Conservation (phyloP, 2,888 invertebrate species). For the Agriotes lineatus region DNA sequence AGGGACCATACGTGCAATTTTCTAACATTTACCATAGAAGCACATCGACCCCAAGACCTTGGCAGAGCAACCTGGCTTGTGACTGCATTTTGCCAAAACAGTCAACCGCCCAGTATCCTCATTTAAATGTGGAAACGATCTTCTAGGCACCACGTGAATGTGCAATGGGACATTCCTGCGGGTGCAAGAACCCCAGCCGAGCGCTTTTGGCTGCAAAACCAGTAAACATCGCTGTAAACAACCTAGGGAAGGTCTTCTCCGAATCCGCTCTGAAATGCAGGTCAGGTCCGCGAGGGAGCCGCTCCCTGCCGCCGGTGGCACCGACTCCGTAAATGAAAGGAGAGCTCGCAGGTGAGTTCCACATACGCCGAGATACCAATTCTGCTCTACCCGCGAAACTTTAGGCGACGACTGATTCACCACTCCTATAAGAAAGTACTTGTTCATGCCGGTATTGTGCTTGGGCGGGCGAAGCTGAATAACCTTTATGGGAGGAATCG, state of each 20-base stretch:
- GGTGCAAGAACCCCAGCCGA: conserved; percentile 12
- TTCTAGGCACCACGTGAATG: not conserved
- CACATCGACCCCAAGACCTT: too few species aligned
- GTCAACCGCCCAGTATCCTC: not conserved
- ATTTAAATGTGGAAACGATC: not conserved
- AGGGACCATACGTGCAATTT: too few species aligned
- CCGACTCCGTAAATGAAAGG: conserved; percentile 41
- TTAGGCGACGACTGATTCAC: not conserved
- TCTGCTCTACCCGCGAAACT: not conserved
- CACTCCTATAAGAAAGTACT: not conserved
- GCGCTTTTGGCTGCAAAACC: not conserved
- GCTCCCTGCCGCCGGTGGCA: conserved; percentile 30
- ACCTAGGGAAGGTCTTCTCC: conserved; percentile 27
- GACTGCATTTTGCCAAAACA: too few species aligned
- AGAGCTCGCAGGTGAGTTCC: conserved; percentile 39
- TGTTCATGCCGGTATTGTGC: not conserved
- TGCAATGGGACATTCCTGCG: conserved; percentile 4
- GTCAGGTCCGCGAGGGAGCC: conserved; percentile 39
- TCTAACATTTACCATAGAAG: too few species aligned
- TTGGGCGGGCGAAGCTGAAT: not conserved
- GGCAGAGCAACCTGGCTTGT: too few species aligned
- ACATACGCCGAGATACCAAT: conserved; percentile 24
- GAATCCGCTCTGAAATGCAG: conserved; percentile 42
- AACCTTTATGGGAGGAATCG: too few species aligned
- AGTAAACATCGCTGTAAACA: conserved; percentile 12